These are phyloP conservation scores for Embidobia sp. DNA, from an alignment of 2,888 invertebrate genomes.

Conservation along the genomic window DNA sequence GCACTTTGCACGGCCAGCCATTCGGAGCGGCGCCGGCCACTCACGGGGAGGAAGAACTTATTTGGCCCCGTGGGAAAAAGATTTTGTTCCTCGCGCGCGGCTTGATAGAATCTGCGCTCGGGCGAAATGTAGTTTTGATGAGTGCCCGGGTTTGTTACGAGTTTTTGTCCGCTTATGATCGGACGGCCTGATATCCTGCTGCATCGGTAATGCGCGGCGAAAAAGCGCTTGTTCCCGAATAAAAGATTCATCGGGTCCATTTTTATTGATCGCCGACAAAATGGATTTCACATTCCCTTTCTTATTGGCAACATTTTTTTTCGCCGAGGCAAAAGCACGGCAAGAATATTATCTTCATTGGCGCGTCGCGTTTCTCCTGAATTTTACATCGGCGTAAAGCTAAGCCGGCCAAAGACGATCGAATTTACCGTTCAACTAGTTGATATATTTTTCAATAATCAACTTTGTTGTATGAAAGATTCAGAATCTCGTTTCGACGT, in stretches of 20 bases:
- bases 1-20: conserved; percentile 35
- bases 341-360: too few species aligned
- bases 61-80: conserved; percentile 50
- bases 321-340: too few species aligned
- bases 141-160: conserved; percentile 34
- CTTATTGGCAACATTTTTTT: too few species aligned
- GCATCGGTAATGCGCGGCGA: conserved; percentile 23
- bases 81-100: conserved; percentile 32
- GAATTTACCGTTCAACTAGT: too few species aligned
- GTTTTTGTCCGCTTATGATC: conserved; percentile 49
- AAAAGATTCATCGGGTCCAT: not conserved
- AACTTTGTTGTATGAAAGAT: too few species aligned
- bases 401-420: too few species aligned
- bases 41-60: conserved; percentile 44
- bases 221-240: conserved; percentile 1
- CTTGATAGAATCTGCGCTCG: conserved; percentile 29
- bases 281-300: too few species aligned
- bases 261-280: too few species aligned
- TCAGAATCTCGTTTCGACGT: too few species aligned
- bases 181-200: conserved; percentile 26
- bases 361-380: too few species aligned
- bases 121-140: conserved; percentile 52
- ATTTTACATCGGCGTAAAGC: too few species aligned
- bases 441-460: too few species aligned
- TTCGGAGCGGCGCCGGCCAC: conserved; percentile 20